These are phyloP conservation scores for Phoronis australis DNA, from an alignment of 2,888 invertebrate genomes.

Conservation along the genomic window DNA sequence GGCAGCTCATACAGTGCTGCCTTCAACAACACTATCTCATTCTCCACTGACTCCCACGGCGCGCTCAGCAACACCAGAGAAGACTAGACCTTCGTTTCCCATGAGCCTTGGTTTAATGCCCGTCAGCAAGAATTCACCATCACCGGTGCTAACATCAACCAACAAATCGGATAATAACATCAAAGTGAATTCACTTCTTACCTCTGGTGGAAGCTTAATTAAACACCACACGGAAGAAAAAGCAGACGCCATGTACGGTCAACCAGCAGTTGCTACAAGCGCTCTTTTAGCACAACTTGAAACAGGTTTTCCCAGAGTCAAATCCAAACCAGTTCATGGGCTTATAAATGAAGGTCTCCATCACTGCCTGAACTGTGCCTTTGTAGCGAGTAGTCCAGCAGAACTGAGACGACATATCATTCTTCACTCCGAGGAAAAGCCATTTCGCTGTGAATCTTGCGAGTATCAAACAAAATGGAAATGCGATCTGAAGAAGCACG, in stretches of 20 bases:
- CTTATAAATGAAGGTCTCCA: conserved; percentile 30
- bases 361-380: conserved; percentile 44
- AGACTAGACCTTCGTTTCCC: too few relatives aligned
- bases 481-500: conserved; percentile 49
- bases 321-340: too few relatives aligned
- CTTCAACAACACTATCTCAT: too few relatives aligned
- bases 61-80: too few relatives aligned
- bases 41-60: too few relatives aligned
- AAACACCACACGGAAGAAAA: neutral
- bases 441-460: conserved; percentile 42
- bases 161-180: too few relatives aligned
- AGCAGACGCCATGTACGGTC: neutral
- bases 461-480: conserved; percentile 49
- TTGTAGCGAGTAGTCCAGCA: conserved; percentile 40
- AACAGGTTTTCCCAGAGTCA: conserved; percentile 22
- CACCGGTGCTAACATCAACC: too few relatives aligned
- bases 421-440: conserved; percentile 47
- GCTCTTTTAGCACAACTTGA: neutral
- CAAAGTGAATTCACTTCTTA: too few relatives aligned
- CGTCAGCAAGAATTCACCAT: too few relatives aligned
- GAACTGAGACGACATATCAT: conserved; percentile 44
- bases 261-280: neutral
- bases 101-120: too few relatives aligned
- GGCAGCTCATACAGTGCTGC: too few relatives aligned
- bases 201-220: neutral